Base-by-base conservation (phyloP, 1,140 invertebrate genomes). In the Musca vetustissima region DNA sequence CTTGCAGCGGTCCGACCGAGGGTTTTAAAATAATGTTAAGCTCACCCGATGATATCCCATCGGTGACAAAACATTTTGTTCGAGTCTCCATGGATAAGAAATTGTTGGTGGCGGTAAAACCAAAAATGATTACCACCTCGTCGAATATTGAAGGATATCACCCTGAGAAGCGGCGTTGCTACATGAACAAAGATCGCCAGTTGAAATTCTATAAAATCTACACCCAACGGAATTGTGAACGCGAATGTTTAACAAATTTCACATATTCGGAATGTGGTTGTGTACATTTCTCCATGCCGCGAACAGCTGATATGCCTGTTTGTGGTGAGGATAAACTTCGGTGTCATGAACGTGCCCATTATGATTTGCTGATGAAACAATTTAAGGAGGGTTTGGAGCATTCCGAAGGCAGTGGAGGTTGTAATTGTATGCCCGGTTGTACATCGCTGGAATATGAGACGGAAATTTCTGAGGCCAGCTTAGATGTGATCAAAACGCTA, bases 181-280 rank as follows among this genome's bases (percentile, higher is more conserved):
- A 85, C 79, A 88, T 90, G 47, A 84, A 85, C 49, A 77, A 79
- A 14, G 89, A 91, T 73, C 85, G 88, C 21, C 83, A 85, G 48
- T 80, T 91, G 22, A 83, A 82, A 57, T 90, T 86, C 76, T 92
- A 87, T 74, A 86, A 88, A 75, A 87, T 89, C 4, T 93, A 93
- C 76, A 92, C 90, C 1, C 90, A 92, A 76, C 84, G 86, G 32
- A 93, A 92, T 75, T 93, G 92, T 73, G 85, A 91, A 70, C 83
- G 91, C 53, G 91, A 93, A 82, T 93, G 92, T 72, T 83, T 92
- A 69, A 87, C 90, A 1, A 92, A 93, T 79, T 92, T 88, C 69
- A 93, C 91, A 0, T 81, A 88, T 14, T 69, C 28, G 24, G 77
- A 76, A 71, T 83, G 81, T 64, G 79, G 79, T 6, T 86, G 85